A percentile compares a stretch with the other conserved stretches of the same genome.
These are phyloP conservation scores for Pempheris klunzingeri DNA, from an alignment of 2,797 vertebrate genomes.

Conservation along the genomic window DNA sequence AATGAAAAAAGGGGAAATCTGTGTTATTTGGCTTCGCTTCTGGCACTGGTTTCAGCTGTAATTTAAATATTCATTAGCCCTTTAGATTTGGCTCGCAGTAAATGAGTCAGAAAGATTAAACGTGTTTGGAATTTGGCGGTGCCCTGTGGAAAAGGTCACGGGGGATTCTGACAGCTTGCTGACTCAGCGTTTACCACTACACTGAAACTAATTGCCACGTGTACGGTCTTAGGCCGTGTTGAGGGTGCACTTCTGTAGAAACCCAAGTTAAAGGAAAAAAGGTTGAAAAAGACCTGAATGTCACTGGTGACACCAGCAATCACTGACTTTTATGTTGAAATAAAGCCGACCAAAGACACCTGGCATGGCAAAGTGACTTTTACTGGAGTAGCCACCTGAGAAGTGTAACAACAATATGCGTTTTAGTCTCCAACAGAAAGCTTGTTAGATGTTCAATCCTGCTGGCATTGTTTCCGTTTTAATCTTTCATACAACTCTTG, in stretches of 20 bases:
- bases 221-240: not conserved
- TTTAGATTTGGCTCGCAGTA: slow-evolving; percentile 48
- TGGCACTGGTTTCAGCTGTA: slow-evolving; percentile 12
- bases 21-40: slow-evolving; percentile 25
- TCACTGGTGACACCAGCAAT: not conserved
- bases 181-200: slow-evolving; percentile 20
- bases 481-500: no score
- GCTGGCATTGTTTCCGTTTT: no score
- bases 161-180: slow-evolving; percentile 4
- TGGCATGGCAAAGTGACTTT: not conserved
- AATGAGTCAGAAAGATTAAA: slow-evolving; percentile 74
- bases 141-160: slow-evolving; percentile 33
- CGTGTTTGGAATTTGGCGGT: slow-evolving; percentile 47
- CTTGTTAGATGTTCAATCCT: no score
- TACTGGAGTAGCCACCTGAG: not conserved
- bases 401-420: no score
- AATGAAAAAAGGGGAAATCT: slow-evolving; percentile 23
- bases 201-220: not conserved
- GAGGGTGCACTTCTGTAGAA: not conserved
- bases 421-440: not conserved
- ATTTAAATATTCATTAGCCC: slow-evolving; percentile 54
- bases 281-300: not conserved
- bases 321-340: not conserved
- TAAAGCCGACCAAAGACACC: not conserved
- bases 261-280: not conserved